Evolutionary conservation across 2,888 invertebrate genomes (phyloP), one percentile per base, ranked within the genome.

Genomic region (Antheraea yamamai): DNA sequence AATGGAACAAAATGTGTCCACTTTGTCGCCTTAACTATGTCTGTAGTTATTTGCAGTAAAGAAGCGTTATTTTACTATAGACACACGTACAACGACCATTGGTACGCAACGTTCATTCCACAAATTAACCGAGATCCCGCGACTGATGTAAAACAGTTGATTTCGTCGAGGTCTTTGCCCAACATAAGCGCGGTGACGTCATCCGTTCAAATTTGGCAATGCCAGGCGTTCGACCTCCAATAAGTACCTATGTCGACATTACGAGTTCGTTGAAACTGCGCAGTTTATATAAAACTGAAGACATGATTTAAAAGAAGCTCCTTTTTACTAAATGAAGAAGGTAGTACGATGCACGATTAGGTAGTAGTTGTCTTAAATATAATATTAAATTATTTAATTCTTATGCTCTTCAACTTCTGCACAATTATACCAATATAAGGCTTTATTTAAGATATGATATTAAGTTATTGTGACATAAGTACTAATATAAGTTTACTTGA

Each of bases 141-240:
- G 66, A 75, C 66, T 81, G 81, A 82, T 78, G 81, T 80, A 78
- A 79, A 71, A 75, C 70, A 47, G 58, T 74, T 75, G 55, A 73
- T 73, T 70, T 70, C n/a, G 71, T 64, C 72, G 39, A 72, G 78
- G 74, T 75, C 30, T 76, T 77, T 74, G 76, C 14, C 73, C 76
- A 75, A 76, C 73, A 75, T 76, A 79, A 76, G 68, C 61, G 26
- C 20, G 78, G 64, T 92, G 90, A 92, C 89, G 90, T 92, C 90
- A 92, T 73, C 77, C 77, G 77, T 84, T 85, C 87, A 88, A 90
- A 91, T 93, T 94, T 90, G 93, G 93, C 92, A 91, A 91, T 89
- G 91, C 80, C 83, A 86, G 92, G 88, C 88, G 83, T 82, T 87
- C 90, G 93, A 93, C 94, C 93, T 93, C 93, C 73, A 70, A 75